Conservation (phyloP, 1,140 invertebrate genomes). For the Eueides isabella region DNA sequence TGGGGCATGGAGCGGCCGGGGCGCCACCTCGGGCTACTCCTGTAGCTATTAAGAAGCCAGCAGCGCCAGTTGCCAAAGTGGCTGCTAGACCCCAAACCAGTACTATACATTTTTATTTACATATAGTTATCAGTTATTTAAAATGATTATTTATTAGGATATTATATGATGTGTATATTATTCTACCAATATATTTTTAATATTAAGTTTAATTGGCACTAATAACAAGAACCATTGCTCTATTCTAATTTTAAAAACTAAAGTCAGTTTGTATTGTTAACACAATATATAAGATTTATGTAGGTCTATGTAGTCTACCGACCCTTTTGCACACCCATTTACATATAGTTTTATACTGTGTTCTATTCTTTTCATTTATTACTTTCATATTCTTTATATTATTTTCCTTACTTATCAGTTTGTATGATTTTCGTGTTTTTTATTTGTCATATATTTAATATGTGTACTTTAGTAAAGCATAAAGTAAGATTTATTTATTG, state of each 20-base stretch:
- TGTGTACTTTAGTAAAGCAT: background rate
- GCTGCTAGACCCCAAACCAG: conserved; percentile 83
- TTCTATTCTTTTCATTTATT: background rate
- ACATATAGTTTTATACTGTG: conserved; percentile 17
- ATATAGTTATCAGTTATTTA: conserved; percentile 35
- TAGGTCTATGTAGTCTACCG: conserved; percentile 20
- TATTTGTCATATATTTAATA: background rate
- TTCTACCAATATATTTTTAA: background rate
- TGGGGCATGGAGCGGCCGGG: conserved; percentile 85
- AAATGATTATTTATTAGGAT: background rate
- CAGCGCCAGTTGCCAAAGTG: conserved; percentile 80
- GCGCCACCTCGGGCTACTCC: conserved; percentile 66
- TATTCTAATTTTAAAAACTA: background rate
- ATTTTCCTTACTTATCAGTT: background rate
- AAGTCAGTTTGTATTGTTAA: conserved; percentile 15
- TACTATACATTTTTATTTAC: conserved; percentile 76
- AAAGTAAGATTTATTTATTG: background rate
- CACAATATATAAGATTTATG: conserved; percentile 15
- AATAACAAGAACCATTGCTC: conserved; percentile 25
- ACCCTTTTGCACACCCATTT: conserved; percentile 20
- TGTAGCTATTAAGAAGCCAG: conserved; percentile 68
- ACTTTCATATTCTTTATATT: background rate
- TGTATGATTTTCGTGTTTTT: background rate
- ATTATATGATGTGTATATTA: background rate
- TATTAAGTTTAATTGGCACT: background rate